Percentiles rank a stretch among this genome's conserved stretches.
phyloP scores from a whole-genome alignment of 2,888 invertebrate genomes.

The Andrena bicolor region DNA sequence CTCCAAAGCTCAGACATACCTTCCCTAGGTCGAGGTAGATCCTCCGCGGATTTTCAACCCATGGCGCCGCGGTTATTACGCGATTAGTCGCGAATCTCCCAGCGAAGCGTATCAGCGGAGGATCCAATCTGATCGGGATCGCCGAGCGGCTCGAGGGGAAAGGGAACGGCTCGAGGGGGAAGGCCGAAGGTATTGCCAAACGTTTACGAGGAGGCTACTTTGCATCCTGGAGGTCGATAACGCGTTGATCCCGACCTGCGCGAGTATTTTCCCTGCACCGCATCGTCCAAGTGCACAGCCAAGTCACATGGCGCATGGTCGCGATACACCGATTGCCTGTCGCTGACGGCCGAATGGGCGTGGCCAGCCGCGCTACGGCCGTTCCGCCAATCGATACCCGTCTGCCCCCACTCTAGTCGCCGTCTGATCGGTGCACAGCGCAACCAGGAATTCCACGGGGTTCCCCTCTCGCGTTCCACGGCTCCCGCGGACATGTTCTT shows the following conservation, averaged over 20 bases:
- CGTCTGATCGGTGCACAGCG: conserved; percentile 41
- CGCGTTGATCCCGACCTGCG: conserved; percentile 63
- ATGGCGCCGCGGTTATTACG: conserved; percentile 5
- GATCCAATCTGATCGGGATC: conserved; percentile 2
- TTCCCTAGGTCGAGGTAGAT: background rate
- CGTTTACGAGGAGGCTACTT: conserved; percentile 71
- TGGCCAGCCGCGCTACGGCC: conserved; percentile 61
- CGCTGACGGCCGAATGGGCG: conserved; percentile 61
- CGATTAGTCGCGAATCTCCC: conserved; percentile 9
- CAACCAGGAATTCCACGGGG: conserved; percentile 48
- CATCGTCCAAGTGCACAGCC: conserved; percentile 54
- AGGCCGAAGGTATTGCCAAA: conserved; percentile 62
- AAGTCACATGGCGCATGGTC: conserved; percentile 72
- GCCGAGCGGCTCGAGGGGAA: background rate
- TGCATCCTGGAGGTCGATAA: conserved; percentile 73
- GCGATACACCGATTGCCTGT: conserved; percentile 26
- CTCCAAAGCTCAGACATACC: background rate
- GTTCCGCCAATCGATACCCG: conserved; percentile 81
- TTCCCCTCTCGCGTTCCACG: conserved; percentile 40
- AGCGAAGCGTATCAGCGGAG: conserved; percentile 1
- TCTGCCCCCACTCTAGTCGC: conserved; percentile 73
- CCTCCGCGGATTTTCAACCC: background rate
- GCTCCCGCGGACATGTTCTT: conserved; percentile 14
- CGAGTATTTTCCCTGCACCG: conserved; percentile 61
- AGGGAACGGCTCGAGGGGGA: background rate